These are phyloP conservation scores for Myotis vivesi DNA, from an alignment of 2,797 vertebrate species.

Conservation along the genomic window DNA sequence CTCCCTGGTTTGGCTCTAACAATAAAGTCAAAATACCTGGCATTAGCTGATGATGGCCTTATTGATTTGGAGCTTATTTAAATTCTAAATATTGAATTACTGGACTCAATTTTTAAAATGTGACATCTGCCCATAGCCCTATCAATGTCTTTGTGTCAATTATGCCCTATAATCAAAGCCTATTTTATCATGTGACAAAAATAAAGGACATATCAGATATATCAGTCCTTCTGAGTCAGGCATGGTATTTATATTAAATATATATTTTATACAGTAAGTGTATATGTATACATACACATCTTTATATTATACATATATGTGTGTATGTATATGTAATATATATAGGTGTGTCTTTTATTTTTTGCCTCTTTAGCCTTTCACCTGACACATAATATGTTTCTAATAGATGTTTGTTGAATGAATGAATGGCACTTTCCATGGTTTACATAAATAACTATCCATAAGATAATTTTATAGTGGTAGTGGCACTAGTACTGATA, in stretches of 20 bases:
- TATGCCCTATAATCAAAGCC: constrained; percentile 65
- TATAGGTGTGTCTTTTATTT: not conserved
- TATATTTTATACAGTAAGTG: not conserved
- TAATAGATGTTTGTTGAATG: not conserved
- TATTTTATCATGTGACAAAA: not conserved
- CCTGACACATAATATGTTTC: not conserved
- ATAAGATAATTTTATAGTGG: not conserved
- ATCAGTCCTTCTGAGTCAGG: not conserved
- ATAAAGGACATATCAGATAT: not conserved
- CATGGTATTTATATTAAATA: not conserved
- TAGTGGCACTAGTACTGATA: not conserved
- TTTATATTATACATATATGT: not conserved
- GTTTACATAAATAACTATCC: not conserved
- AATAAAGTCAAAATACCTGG: constrained; percentile 81
- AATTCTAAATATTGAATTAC: constrained; percentile 71
- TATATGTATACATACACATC: not conserved
- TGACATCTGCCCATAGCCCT: constrained; percentile 74
- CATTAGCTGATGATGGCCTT: constrained; percentile 77
- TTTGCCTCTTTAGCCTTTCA: constrained; percentile 22
- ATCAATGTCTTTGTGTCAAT: constrained; percentile 75
- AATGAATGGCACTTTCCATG: not conserved
- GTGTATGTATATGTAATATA: not conserved
- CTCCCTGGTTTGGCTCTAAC: constrained; percentile 68
- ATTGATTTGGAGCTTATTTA: constrained; percentile 76
- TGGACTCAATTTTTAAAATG: constrained; percentile 79